phyloP scores from a whole-genome alignment of 2,797 vertebrate genomes.

The Aldrovandia affinis region DNA sequence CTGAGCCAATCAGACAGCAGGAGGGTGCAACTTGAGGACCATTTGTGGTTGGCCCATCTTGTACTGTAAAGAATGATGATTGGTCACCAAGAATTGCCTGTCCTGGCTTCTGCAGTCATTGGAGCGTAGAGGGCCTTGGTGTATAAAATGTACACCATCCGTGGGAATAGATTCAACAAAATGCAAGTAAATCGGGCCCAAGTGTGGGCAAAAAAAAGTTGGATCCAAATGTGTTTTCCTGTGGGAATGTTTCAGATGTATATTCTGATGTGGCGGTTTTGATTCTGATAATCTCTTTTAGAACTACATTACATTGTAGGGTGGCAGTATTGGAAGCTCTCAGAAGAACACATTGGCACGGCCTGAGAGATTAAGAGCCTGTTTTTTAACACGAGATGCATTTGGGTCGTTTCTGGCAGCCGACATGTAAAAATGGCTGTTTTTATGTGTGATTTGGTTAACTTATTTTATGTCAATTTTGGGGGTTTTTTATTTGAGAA shows the following conservation, averaged over 20 bases:
- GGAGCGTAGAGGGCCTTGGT: not conserved
- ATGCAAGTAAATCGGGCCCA: too few relatives aligned
- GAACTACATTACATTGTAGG: not conserved
- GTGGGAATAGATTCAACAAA: too few relatives aligned
- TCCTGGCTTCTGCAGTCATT: not conserved
- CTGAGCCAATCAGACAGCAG: not conserved
- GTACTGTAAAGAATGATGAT: not conserved
- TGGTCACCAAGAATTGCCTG: not conserved
- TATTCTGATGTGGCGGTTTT: not conserved
- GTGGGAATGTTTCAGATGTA: not conserved
- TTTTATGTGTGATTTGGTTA: conserved; percentile 18
- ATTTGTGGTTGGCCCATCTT: conserved; percentile 3
- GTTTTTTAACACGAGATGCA: not conserved
- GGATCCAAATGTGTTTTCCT: too few relatives aligned
- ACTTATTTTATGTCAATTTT: not conserved
- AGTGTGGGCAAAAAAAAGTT: too few relatives aligned
- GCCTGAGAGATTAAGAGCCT: not conserved
- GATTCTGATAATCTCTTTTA: not conserved
- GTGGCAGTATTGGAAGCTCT: not conserved
- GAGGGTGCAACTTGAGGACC: not conserved
- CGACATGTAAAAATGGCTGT: not conserved
- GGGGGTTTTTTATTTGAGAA: conserved; percentile 30
- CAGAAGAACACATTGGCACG: conserved; percentile 16
- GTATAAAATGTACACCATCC: not conserved
- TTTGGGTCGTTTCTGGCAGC: not conserved